phyloP scores from a whole-genome alignment of 2,888 invertebrate species.

The Rhagophthalmus giganteus region DNA sequence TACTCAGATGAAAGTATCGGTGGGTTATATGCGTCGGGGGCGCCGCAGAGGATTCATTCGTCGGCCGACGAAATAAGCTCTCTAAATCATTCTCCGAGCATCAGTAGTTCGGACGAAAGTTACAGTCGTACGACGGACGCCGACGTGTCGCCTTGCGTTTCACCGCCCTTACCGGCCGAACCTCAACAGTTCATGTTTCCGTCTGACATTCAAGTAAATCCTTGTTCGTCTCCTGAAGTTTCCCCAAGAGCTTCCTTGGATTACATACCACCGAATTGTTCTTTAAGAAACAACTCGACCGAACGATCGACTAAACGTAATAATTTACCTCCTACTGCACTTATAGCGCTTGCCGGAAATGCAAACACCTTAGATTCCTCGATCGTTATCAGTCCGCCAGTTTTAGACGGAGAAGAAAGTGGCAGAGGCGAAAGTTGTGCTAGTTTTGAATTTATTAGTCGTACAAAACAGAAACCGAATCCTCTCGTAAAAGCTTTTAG shows the following conservation, averaged over 20 bases:
- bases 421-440: conserved; percentile 66
- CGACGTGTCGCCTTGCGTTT: conserved; percentile 61
- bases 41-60: conserved; percentile 67
- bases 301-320: conserved; percentile 42
- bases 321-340: conserved; percentile 61
- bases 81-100: conserved; percentile 77
- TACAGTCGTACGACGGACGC: conserved; percentile 81
- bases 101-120: conserved; percentile 84
- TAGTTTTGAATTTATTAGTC: conserved; percentile 64
- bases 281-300: conserved; percentile 48
- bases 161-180: conserved; percentile 54
- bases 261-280: conserved; percentile 58
- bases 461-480: conserved; percentile 47
- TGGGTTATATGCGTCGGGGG: conserved; percentile 48
- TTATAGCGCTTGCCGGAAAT: conserved; percentile 57
- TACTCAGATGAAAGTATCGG: conserved; percentile 70
- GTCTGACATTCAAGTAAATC: conserved; percentile 62
- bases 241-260: conserved; percentile 58
- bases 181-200: conserved; percentile 65
- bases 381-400: conserved; percentile 59
- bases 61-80: conserved; percentile 84
- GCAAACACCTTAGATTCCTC: conserved; percentile 57
- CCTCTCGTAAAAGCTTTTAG: conserved; percentile 49
- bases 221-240: conserved; percentile 53
- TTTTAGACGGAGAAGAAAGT: conserved; percentile 66